Conservation (phyloP, 2,113 vertebrate species). For the Burhinus oedicnemus region DNA sequence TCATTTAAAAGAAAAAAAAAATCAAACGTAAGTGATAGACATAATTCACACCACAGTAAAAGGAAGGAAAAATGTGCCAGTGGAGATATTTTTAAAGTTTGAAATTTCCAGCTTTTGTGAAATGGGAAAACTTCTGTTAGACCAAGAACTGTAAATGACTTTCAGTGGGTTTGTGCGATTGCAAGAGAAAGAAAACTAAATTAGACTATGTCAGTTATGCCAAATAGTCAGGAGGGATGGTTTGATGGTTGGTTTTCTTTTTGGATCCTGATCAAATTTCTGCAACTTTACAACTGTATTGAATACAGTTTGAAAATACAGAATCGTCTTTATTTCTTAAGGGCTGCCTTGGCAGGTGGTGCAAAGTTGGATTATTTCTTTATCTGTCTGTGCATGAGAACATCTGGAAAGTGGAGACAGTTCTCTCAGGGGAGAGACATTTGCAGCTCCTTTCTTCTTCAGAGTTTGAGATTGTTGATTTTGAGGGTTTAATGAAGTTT, state of each 20-base stretch:
- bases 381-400: not conserved
- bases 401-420: not conserved
- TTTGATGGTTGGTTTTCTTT: not conserved
- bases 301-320: not conserved
- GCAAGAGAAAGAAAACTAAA: not conserved
- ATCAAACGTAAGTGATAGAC: not conserved
- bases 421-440: not conserved
- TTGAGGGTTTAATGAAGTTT: not conserved
- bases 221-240: not conserved
- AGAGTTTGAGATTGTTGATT: not conserved
- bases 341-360: not conserved
- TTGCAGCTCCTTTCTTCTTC: not conserved
- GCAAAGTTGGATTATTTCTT: not conserved
- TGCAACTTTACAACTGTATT: not conserved
- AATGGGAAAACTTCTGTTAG: not conserved
- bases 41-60: slow-evolving; percentile 5
- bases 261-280: not conserved
- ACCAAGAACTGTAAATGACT: not conserved
- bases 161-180: not conserved
- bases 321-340: not conserved
- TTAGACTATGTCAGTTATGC: not conserved
- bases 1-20: not conserved
- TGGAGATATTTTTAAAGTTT: not conserved
- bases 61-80: not conserved
- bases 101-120: not conserved